These are phyloP conservation scores for Cotesia vestalis DNA, from an alignment of 1,140 invertebrate species.

Conservation along the genomic window DNA sequence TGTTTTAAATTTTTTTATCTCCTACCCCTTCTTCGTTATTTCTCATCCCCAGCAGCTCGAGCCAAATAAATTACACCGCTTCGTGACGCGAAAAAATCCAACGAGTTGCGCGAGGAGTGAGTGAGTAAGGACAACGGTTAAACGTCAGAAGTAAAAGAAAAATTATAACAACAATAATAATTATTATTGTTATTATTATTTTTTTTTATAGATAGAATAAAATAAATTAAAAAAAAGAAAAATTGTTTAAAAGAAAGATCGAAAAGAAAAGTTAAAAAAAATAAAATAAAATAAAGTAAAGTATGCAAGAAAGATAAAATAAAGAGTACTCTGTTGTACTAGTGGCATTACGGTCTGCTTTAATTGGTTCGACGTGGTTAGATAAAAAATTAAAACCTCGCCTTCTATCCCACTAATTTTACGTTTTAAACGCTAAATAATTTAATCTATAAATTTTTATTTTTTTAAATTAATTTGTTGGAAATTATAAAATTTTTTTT, in stretches of 20 bases:
- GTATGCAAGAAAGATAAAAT: conserved; percentile 4
- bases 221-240: conserved; percentile 30
- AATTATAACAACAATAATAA: not conserved
- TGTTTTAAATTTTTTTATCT: not conserved
- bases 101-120: conserved; percentile 53
- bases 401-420: conserved; percentile 14
- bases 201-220: not conserved
- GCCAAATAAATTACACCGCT: conserved; percentile 65
- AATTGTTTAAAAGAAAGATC: not conserved
- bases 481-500: too few relatives aligned
- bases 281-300: too few relatives aligned
- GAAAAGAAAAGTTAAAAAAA: conserved; percentile 1
- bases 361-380: conserved; percentile 65
- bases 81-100: conserved; percentile 66
- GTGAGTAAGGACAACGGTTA: conserved; percentile 26
- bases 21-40: conserved; percentile 23
- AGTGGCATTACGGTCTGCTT: conserved; percentile 52
- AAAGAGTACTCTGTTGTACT: conserved; percentile 14
- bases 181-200: not conserved
- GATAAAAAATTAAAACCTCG: conserved; percentile 63
- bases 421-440: too few relatives aligned
- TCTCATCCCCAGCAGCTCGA: conserved; percentile 49
- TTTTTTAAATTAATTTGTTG: too few relatives aligned
- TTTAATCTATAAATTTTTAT: too few relatives aligned
- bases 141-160: not conserved